Evolutionary conservation across 2,888 invertebrate species (phyloP), one percentile per base, ranked within the genome.

Genomic region (Chelonus formosanus): DNA sequence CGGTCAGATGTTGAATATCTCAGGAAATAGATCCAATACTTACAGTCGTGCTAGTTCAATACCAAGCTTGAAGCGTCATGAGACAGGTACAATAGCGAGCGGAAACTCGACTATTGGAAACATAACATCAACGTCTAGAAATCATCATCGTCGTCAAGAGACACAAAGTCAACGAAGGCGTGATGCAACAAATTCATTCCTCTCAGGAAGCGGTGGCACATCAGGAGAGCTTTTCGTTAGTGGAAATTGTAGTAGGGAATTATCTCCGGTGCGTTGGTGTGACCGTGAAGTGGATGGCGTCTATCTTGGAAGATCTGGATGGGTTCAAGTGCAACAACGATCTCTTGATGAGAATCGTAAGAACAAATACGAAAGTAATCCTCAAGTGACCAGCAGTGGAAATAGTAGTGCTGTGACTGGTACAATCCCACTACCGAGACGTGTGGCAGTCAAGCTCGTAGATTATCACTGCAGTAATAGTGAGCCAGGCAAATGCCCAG

Each of bases 251-350:
- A 85, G 85, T 70, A 79, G 88, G 4, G 88, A 88, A 73, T 76
- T 88, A 53, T 88, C 88, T 0, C 88, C 88, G 3, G 88, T 88
- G 6, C 81, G 88, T 67, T 88, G 88, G 88, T 87, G 87, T 77
- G 88, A 88, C 71, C 80, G 87, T 5, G 88, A 88, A 77, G 88
- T 88, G 4, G 88, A 88, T 71, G 88, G 88, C 0, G 88, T 88
- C 3, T 88, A 87, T 73, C 76, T 88, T 20, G 88, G 88, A 2
- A 81, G 87, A 66, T 87, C 87, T 0, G 88, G 87, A 5, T 88
- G 88, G 88, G 88, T 88, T 3, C 85, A 87, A 76, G 88, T 88
- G 2, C 88, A 88, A 68, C 88, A 88, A 70, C 78, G 87, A 53
- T 87, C 87, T 0, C 73, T 88, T 35, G 88, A 88, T 71, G 88